A percentile compares a stretch with the other conserved stretches of the same genome.
Conservation (phyloP, 2,888 invertebrate genomes). For the Hypomecis punctinalis region DNA sequence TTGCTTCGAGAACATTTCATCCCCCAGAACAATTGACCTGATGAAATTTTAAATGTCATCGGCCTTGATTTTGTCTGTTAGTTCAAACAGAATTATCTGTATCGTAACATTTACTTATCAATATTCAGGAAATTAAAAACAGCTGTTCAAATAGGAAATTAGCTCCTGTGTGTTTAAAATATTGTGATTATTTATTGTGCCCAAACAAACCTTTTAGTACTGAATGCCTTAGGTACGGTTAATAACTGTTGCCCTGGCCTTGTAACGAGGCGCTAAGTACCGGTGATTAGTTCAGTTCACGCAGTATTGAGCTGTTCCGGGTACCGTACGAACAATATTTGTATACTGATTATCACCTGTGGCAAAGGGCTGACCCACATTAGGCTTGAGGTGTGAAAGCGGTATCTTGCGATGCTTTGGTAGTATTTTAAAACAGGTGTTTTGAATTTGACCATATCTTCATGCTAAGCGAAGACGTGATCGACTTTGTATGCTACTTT, state of each 20-base stretch:
- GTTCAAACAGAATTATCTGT: no score
- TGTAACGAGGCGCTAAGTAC: constrained; percentile 50
- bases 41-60: no score
- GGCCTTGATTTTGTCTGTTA: no score
- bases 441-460: not conserved
- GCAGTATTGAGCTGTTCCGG: constrained; percentile 49
- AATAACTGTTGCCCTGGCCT: constrained; percentile 35
- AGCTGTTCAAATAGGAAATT: constrained; percentile 11
- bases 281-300: constrained; percentile 52
- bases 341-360: constrained; percentile 31
- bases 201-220: constrained; percentile 1
- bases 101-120: not conserved
- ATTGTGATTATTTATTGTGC: not conserved
- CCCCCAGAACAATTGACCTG: no score
- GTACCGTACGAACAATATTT: constrained; percentile 43
- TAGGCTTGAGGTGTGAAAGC: constrained; percentile 4
- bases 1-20: no score
- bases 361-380: constrained; percentile 29
- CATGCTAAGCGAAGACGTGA: no score
- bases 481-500: no score
- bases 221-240: constrained; percentile 34
- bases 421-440: not conserved
- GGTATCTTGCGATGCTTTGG: not conserved
- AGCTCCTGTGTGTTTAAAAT: not conserved
- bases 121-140: constrained; percentile 4